phyloP scores from a whole-genome alignment of 2,888 invertebrate species.

The Phanerotoma sp. region DNA sequence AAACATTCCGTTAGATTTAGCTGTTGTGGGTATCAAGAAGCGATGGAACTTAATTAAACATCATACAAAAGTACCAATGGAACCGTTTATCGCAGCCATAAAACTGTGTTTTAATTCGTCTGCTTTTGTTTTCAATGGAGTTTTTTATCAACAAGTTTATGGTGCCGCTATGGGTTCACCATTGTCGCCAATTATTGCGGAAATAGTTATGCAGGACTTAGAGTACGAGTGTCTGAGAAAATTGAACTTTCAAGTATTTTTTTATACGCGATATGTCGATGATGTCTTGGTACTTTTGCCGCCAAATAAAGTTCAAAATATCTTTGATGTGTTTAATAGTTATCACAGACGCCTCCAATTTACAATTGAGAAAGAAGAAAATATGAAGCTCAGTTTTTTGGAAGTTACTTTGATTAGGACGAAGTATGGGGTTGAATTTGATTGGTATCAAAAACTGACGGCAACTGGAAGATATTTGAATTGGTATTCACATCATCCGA shows the following conservation, averaged over 20 bases:
- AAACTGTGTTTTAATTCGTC: constrained; percentile 17
- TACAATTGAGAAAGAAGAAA: constrained; percentile 12
- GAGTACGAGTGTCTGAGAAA: constrained; percentile 20
- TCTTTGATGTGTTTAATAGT: constrained; percentile 7
- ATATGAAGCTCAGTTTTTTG: constrained; percentile 12
- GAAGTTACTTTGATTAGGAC: constrained; percentile 15
- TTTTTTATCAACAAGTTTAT: constrained; percentile 28
- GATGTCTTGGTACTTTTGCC: constrained; percentile 18
- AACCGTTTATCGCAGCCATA: constrained; percentile 13
- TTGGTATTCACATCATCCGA: constrained; percentile 19
- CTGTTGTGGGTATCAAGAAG: constrained; percentile 11
- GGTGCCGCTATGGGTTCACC: constrained; percentile 37
- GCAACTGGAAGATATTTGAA: constrained; percentile 18
- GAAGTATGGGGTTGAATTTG: not conserved
- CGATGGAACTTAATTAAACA: constrained; percentile 13
- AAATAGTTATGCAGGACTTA: constrained; percentile 34
- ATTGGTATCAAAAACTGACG: constrained; percentile 20
- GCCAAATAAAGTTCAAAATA: constrained; percentile 2
- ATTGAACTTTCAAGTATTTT: constrained; percentile 10
- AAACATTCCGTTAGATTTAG: constrained; percentile 16
- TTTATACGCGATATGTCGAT: constrained; percentile 22
- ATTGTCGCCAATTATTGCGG: constrained; percentile 32
- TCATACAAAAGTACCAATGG: constrained; percentile 8
- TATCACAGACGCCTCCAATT: constrained; percentile 17
- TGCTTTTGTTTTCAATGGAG: constrained; percentile 20